Base-by-base conservation (phyloP, 2,888 invertebrate genomes). In the Phalangium opilio region DNA sequence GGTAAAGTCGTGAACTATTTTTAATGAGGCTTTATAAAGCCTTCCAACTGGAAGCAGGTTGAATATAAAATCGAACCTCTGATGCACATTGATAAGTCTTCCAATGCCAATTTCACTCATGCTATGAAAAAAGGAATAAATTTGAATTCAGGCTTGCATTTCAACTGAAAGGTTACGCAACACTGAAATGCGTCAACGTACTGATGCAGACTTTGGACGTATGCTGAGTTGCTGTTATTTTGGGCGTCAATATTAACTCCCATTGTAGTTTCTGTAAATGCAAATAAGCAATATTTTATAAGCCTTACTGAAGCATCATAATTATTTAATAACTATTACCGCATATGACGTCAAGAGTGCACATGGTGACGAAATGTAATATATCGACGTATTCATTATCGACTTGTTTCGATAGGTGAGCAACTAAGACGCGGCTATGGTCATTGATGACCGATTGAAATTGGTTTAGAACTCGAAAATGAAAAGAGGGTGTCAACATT, bases 401-500 rank as follows among this genome's bases (percentile, higher is more conserved):
- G 8, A 45, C 47, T 11, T 51, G 50, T 17, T 41, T 36, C 19
- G 49, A 59, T 27, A 82, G 62, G 57, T 75, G 75, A 1, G 73
- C 62, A 1, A 75, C 63, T 47, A 83, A 66, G 17, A 75, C 67
- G 34, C 67, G 63, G 19, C 74, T 69, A 52, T 79, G 77, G 45
- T 73, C 73, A 57, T 79, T 74, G 60, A 83, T 81, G 0, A 79
- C 73, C 7, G 75, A 74, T 5, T 80, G 62, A 63, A 81, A 83
- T 56, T 78, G 74, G 59, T 81, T 77, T 45, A 83, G 64, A 48
- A 83, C 81, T 59, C 77, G 76, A 61, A 82, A 83, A 64, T 84
- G 83, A 63, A 82, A 83, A 0, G 82, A 74, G 1, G 83, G 82
- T 0, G 82, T 83, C 41, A 83, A 64, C 52, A 83, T 73, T 62